Conservation (phyloP, 1,140 invertebrate species). For the Brachionus rotundiformis region DNA sequence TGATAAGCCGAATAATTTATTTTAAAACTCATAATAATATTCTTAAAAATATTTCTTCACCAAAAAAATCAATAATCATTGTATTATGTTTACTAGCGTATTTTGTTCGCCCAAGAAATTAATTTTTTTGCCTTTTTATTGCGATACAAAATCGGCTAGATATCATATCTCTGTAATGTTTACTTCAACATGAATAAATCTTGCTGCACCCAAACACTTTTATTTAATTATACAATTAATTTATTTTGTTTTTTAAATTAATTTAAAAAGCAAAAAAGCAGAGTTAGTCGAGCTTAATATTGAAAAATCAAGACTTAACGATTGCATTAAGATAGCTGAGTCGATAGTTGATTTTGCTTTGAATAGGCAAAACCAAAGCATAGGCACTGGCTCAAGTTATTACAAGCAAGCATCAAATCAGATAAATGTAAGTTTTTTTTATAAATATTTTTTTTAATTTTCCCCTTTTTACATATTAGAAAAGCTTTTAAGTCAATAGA, state of each 20-base stretch:
- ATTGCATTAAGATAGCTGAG: slow-evolving; percentile 47
- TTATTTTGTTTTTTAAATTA: slow-evolving; percentile 2
- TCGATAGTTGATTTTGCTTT: slow-evolving; percentile 50
- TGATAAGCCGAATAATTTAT: background rate
- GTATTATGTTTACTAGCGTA: slow-evolving; percentile 2
- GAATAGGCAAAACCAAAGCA: slow-evolving; percentile 31
- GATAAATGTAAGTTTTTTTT: slow-evolving; percentile 39
- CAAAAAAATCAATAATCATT: slow-evolving; percentile 1
- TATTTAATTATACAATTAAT: background rate
- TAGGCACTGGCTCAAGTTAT: background rate
- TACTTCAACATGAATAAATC: background rate
- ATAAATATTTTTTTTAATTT: background rate
- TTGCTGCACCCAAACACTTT: background rate
- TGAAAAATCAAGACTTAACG: slow-evolving; percentile 41
- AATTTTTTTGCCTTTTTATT: slow-evolving; percentile 1
- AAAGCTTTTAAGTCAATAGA: background rate
- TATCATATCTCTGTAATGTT: background rate
- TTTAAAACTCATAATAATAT: background rate
- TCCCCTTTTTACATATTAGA: background rate
- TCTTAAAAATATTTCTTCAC: background rate
- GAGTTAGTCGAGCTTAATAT: slow-evolving; percentile 50
- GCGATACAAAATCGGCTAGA: background rate
- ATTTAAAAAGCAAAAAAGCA: slow-evolving; percentile 44
- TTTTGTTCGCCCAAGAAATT: background rate
- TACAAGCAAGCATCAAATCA: slow-evolving; percentile 26